Base-by-base conservation (phyloP, 2,888 invertebrate genomes). In the Phanerotoma sp. region DNA sequence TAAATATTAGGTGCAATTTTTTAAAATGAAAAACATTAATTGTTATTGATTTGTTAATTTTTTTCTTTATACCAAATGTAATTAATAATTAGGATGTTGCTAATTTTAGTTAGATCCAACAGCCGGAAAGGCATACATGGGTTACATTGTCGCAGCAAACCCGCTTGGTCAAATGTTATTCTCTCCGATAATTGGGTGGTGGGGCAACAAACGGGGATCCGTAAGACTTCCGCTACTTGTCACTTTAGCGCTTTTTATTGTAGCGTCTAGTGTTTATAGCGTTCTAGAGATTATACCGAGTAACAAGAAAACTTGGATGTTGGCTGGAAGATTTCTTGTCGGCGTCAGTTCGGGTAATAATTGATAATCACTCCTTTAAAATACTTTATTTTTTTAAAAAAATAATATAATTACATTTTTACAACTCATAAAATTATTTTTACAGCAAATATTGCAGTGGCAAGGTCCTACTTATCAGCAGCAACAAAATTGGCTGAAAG, bases 111-210 rank as follows among this genome's bases (percentile, higher is more conserved):
- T 93, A 77, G 90, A 92, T 78, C 86, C 86, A 50, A 82, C 82
- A 22, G 87, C 91, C 5, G 86, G 87, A 62, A 92, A 92, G 75
- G 90, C 89, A 78, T 87, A 89, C 70, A 86, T 92, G 83, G 92
- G 93, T 5, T 83, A 87, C 66, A 86, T 91, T 46, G 91, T 93
- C 47, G 93, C 91, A 30, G 91, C 91, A 21, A 91, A 92, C 80
- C 93, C 93, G 11, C 81, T 93, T 57, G 93, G 89, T 1, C 93
- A 93, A 81, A 87, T 93, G 85, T 71, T 92, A 56, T 90, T 91
- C 74, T 92, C 92, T 16, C 93, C 93, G 3, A 75, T 92, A 61
- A 83, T 91, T 62, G 93, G 93, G 37, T 86, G 87, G 84, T 91
- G 92, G 91, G 87, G 89, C 47, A 92, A 92, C 76, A 86, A 83